Evolutionary conservation across 2,888 invertebrate genomes (phyloP).

Genomic region (Drosophila percnosoma): DNA sequence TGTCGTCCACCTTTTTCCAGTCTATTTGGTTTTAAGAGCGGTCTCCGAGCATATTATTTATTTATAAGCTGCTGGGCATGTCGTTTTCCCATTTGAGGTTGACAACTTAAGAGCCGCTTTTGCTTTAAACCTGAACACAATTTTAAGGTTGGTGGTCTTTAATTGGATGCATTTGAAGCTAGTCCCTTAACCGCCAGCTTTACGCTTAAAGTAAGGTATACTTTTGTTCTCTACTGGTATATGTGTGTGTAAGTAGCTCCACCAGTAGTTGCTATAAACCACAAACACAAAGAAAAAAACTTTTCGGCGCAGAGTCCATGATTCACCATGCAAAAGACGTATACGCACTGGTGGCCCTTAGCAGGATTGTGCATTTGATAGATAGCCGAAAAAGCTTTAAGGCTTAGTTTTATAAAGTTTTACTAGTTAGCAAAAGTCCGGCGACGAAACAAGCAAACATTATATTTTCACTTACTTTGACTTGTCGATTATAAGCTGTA

Average conservation of each 20-base stretch:
- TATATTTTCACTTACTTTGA: background rate
- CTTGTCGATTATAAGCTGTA: background rate
- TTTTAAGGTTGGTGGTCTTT: background rate
- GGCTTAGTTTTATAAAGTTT: background rate
- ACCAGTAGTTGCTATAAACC: background rate
- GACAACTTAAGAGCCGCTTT: background rate
- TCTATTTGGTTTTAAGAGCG: slow-evolving; percentile 60
- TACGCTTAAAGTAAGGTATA: background rate
- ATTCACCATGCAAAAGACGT: slow-evolving; percentile 48
- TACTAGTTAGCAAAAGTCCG: background rate
- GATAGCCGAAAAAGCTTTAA: background rate
- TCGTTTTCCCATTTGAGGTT: slow-evolving; percentile 10
- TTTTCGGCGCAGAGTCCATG: slow-evolving; percentile 31
- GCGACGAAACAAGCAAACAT: background rate
- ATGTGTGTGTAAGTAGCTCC: background rate
- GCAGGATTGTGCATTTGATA: background rate
- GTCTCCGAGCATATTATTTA: slow-evolving; percentile 58
- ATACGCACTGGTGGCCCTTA: slow-evolving; percentile 50
- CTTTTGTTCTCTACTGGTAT: background rate
- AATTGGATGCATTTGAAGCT: background rate
- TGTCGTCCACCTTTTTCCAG: slow-evolving; percentile 59
- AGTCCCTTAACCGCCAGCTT: background rate
- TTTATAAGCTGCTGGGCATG: slow-evolving; percentile 48
- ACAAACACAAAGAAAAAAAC: slow-evolving; percentile 18
- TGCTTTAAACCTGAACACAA: background rate